A percentile compares a stretch with the other conserved stretches of the same genome.
These are phyloP conservation scores for Enteromius treurensis DNA, from an alignment of 2,797 vertebrate species.

Conservation along the genomic window DNA sequence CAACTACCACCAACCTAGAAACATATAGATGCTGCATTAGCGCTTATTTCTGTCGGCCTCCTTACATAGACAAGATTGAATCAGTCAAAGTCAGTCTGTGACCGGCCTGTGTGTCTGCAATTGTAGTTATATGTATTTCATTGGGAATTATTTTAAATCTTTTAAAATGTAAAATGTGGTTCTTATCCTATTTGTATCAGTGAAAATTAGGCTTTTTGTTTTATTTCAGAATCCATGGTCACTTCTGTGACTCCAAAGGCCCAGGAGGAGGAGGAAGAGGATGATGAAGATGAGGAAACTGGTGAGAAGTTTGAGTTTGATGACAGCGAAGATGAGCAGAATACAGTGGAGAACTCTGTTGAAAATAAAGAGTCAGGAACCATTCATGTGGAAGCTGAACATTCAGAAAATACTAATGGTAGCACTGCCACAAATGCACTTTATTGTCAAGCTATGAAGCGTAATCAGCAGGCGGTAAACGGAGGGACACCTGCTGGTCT, in stretches of 20 bases:
- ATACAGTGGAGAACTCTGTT: conserved; percentile 31
- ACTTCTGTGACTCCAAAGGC: conserved; percentile 47
- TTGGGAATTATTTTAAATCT: neutral
- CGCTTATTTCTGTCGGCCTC: neutral
- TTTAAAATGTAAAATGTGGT: neutral
- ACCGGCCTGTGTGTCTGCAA: neutral
- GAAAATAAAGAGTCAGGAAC: conserved; percentile 29
- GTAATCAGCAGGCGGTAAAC: conserved; percentile 17
- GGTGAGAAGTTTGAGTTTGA: conserved; percentile 83
- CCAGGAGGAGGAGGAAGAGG: conserved; percentile 60
- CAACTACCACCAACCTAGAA: neutral
- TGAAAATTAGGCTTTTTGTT: neutral
- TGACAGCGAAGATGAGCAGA: conserved; percentile 74
- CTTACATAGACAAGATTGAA: neutral
- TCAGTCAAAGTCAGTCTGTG: neutral
- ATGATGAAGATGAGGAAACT: conserved; percentile 73
- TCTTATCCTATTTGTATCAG: neutral
- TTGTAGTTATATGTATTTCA: neutral
- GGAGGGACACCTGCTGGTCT: conserved; percentile 54
- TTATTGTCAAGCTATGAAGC: conserved; percentile 54
- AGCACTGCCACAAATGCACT: conserved; percentile 43
- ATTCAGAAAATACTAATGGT: conserved; percentile 34
- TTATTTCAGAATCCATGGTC: conserved; percentile 59
- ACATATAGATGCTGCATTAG: neutral
- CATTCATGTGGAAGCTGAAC: neutral